A percentile compares a stretch with the other conserved stretches of the same genome.
Evolutionary conservation across 2,797 vertebrate species (phyloP).

Genomic region (Discoglossus pictus): DNA sequence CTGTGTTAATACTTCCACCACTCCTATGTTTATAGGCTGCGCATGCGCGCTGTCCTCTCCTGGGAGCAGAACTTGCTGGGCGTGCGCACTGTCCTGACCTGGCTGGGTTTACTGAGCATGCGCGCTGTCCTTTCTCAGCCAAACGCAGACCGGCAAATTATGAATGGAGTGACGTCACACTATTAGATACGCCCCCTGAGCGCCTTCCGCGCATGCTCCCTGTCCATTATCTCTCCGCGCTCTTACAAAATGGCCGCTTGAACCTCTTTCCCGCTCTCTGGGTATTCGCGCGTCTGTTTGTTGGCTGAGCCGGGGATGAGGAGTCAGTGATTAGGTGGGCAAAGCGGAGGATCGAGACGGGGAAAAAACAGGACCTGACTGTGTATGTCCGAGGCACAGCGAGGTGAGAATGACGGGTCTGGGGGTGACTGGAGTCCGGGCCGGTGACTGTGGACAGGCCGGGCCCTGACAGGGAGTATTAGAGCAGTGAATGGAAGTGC

Average conservation of each 20-base stretch:
- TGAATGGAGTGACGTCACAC: neutral
- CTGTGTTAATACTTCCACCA: no score
- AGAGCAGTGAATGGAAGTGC: no score
- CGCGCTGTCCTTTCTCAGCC: no score
- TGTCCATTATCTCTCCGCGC: conserved; percentile 8
- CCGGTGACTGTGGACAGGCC: neutral
- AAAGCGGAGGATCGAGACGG: neutral
- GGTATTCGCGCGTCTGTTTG: no score
- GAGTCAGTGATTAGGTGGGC: neutral
- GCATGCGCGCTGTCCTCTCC: neutral
- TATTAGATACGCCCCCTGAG: neutral
- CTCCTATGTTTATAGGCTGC: no score
- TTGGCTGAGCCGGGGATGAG: neutral
- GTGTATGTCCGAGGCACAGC: neutral
- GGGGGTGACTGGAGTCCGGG: neutral
- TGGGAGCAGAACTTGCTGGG: no score
- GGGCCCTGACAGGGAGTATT: no score
- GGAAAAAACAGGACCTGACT: neutral
- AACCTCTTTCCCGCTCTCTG: conserved; percentile 36
- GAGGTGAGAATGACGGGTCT: neutral
- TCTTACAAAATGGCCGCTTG: conserved; percentile 43
- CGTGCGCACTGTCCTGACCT: neutral
- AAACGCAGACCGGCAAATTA: neutral
- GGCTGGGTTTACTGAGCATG: neutral
- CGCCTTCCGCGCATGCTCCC: conserved; percentile 4